Percentiles rank a stretch among this genome's conserved stretches.
phyloP scores from a whole-genome alignment of 2,888 invertebrate genomes.

The Habroteleia sp. region DNA sequence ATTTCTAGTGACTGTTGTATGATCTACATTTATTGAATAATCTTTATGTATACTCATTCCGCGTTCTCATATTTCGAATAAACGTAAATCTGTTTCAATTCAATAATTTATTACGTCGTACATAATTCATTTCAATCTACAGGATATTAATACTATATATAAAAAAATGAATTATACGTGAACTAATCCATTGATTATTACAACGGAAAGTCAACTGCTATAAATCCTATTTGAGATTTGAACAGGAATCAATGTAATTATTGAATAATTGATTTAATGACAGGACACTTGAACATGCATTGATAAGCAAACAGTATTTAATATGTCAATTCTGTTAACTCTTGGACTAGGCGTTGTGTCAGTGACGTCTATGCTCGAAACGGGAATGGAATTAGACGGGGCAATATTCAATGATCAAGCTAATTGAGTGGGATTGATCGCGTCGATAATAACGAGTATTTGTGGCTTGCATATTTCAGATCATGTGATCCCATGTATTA shows the following conservation, averaged over 20 bases:
- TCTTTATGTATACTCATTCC: constrained; percentile 47
- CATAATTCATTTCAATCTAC: constrained; percentile 12
- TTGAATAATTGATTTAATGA: constrained; percentile 61
- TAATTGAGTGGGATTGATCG: constrained; percentile 81
- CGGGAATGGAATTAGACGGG: constrained; percentile 65
- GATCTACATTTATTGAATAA: constrained; percentile 60
- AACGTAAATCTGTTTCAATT: constrained; percentile 42
- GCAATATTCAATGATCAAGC: constrained; percentile 81
- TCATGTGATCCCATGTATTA: constrained; percentile 71
- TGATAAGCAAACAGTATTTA: constrained; percentile 57
- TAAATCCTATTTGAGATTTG: constrained; percentile 21
- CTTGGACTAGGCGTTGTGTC: constrained; percentile 46
- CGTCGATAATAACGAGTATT: constrained; percentile 78
- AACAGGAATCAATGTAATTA: constrained; percentile 37
- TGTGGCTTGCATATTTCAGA: constrained; percentile 67
- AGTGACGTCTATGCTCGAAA: constrained; percentile 50
- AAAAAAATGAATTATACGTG: constrained; percentile 12
- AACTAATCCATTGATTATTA: constrained; percentile 9
- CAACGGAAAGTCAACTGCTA: constrained; percentile 3
- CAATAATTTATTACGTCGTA: constrained; percentile 30
- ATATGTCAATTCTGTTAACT: constrained; percentile 58
- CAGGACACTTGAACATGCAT: constrained; percentile 45
- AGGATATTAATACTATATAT: constrained; percentile 1
- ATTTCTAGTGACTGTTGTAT: constrained; percentile 59
- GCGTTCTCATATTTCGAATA: constrained; percentile 40